Evolutionary conservation across 2,888 invertebrate genomes (phyloP), one percentile per base, ranked within the genome.

Genomic region (Agrilus mali): DNA sequence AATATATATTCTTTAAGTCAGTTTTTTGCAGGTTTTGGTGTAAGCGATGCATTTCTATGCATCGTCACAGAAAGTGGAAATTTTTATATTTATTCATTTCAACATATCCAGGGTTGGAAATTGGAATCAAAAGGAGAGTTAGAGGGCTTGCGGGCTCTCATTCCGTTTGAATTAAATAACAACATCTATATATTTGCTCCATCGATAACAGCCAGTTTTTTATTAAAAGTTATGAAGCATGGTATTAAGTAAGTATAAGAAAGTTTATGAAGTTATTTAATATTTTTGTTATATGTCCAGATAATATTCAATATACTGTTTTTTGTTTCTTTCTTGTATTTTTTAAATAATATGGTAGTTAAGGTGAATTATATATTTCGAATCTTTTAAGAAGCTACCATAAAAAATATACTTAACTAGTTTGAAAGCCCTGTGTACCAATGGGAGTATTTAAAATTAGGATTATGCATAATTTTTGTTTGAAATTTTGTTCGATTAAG

Each of bases 31-130:
- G 63, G 50, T 46, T 57, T 57, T 52, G 62, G 59, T 31, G 54
- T 50, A 20, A 60, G 59, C 42, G 63, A 64, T 44, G 60, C 61
- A 7, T 64, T 59, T 49, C 50, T 66, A 39, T 54, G 56, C 39
- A 53, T 60, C 13, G 59, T 63, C 5, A 60, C 60, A 5, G 52
- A 56, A 42, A 51, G 50, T 41, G 56, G 57, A 7, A 48, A 51
- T 7, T 64, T 61, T 46, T 58, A 55, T 38, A 56, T 66, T 33
- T 66, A 61, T 43, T 57, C 60, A 3, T 65, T 58, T 47, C 49
- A 56, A 43, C 60, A 58, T 47, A 50, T 64, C 15, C 56, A 59
- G 47, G 65, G 64, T 1, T 65, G 64, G 63, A 57, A 57, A 50
- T 36, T 62, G 33, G 57, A 59, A 53, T 56, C 58, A 0, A 54